A percentile compares a stretch with the other conserved stretches of the same genome.
phyloP scores from a whole-genome alignment of 2,797 vertebrate species.

The Nasua narica region DNA sequence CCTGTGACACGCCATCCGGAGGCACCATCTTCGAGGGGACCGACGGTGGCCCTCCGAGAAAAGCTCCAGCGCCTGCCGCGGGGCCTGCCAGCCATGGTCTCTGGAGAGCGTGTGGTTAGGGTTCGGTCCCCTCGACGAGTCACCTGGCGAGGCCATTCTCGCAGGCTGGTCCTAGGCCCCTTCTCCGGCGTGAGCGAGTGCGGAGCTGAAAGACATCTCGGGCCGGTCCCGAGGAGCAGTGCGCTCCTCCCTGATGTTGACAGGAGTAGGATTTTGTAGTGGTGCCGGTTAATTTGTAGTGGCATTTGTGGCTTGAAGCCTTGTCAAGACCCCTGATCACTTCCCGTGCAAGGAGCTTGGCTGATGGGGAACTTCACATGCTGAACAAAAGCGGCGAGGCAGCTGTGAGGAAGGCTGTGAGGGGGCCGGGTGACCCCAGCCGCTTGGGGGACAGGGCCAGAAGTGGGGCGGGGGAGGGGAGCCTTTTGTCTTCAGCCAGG shows the following conservation, averaged over 20 bases:
- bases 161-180: background rate
- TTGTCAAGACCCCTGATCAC: slow-evolving; percentile 76
- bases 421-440: slow-evolving; percentile 51
- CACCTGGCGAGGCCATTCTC: background rate
- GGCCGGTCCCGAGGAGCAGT: slow-evolving; percentile 5
- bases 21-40: background rate
- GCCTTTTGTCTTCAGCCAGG: slow-evolving; percentile 63
- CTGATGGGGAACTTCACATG: slow-evolving; percentile 74
- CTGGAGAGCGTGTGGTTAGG: background rate
- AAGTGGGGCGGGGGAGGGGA: slow-evolving; percentile 3
- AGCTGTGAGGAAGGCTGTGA: slow-evolving; percentile 55
- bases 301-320: slow-evolving; percentile 80
- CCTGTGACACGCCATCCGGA: background rate
- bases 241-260: slow-evolving; percentile 48
- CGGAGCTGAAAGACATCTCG: background rate
- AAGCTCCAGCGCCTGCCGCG: fast-evolving
- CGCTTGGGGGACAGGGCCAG: slow-evolving; percentile 40
- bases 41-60: background rate
- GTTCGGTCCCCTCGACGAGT: background rate
- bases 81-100: background rate
- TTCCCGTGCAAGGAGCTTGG: slow-evolving; percentile 70
- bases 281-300: slow-evolving; percentile 78
- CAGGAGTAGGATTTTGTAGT: slow-evolving; percentile 68
- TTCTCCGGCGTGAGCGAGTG: background rate
- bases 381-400: slow-evolving; percentile 69